A percentile compares a stretch with the other conserved stretches of the same genome.
These are phyloP conservation scores for Elmis aenea DNA, from an alignment of 2,888 invertebrate species.

Conservation along the genomic window DNA sequence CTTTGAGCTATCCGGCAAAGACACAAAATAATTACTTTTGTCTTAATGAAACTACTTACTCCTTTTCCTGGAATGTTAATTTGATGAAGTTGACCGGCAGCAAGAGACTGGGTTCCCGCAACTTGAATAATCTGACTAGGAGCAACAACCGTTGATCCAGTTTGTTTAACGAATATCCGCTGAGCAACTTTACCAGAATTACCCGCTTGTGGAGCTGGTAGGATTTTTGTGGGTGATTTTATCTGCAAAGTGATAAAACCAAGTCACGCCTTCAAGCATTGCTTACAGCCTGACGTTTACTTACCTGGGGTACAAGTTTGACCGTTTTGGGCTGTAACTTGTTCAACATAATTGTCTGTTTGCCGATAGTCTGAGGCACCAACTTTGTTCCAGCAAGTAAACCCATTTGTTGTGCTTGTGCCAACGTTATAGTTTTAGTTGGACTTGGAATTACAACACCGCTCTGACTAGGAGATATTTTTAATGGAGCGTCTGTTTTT, in stretches of 20 bases:
- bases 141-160: slow-evolving; percentile 43
- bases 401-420: slow-evolving; percentile 61
- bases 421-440: slow-evolving; percentile 59
- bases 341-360: slow-evolving; percentile 45
- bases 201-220: slow-evolving; percentile 56
- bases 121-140: slow-evolving; percentile 42
- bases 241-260: slow-evolving; percentile 41
- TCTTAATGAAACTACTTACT: too few species aligned
- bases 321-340: slow-evolving; percentile 40
- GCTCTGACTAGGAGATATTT: slow-evolving; percentile 24
- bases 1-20: too few species aligned
- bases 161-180: slow-evolving; percentile 52
- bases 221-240: slow-evolving; percentile 67
- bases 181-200: slow-evolving; percentile 43
- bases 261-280: too few species aligned
- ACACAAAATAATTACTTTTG: too few species aligned
- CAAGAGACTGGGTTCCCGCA: slow-evolving; percentile 41
- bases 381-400: slow-evolving; percentile 50
- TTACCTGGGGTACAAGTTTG: slow-evolving; percentile 39
- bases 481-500: slow-evolving; percentile 30
- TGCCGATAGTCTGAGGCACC: slow-evolving; percentile 47
- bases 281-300: too few species aligned
- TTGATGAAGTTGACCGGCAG: slow-evolving; percentile 58
- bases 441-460: slow-evolving; percentile 38
- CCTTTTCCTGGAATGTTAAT: slow-evolving; percentile 69